These are phyloP conservation scores for Lota lota DNA, from an alignment of 2,113 vertebrate species.

Conservation along the genomic window DNA sequence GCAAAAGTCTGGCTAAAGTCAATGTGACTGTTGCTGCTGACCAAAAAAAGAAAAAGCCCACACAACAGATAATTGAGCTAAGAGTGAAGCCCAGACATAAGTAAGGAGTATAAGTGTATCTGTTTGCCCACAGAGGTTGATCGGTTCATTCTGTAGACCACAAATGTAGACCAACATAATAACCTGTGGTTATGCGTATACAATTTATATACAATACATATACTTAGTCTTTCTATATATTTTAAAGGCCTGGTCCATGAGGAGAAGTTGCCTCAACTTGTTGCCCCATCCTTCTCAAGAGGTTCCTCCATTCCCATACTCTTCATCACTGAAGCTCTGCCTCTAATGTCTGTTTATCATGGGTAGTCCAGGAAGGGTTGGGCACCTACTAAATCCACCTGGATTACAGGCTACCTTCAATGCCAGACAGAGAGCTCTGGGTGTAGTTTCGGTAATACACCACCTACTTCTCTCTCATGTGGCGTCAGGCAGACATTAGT, in stretches of 20 bases:
- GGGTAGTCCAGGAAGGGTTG: constrained; percentile 23
- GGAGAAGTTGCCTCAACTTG: constrained; percentile 46
- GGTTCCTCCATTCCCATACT: not conserved
- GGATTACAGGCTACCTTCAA: constrained; percentile 46
- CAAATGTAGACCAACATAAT: not conserved
- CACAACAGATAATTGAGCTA: constrained; percentile 15
- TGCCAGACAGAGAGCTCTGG: constrained; percentile 2
- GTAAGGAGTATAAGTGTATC: no score
- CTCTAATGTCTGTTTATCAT: constrained; percentile 36
- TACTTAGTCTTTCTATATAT: constrained; percentile 44
- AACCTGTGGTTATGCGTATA: no score
- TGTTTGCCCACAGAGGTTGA: no score
- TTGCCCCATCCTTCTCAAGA: constrained; percentile 44
- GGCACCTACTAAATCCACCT: constrained; percentile 36
- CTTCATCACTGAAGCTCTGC: constrained; percentile 11
- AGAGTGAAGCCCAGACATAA: not conserved
- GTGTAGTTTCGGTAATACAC: constrained; percentile 28
- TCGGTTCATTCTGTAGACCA: not conserved
- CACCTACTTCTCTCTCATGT: constrained; percentile 38
- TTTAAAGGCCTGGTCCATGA: constrained; percentile 30
- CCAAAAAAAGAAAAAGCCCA: constrained; percentile 33
- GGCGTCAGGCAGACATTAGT: constrained; percentile 38
- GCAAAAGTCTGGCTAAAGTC: constrained; percentile 34
- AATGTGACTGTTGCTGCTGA: constrained; percentile 49
- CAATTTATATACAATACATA: constrained; percentile 31